Conservation (phyloP, 2,113 vertebrate species). For the Ammodytes dubius region DNA sequence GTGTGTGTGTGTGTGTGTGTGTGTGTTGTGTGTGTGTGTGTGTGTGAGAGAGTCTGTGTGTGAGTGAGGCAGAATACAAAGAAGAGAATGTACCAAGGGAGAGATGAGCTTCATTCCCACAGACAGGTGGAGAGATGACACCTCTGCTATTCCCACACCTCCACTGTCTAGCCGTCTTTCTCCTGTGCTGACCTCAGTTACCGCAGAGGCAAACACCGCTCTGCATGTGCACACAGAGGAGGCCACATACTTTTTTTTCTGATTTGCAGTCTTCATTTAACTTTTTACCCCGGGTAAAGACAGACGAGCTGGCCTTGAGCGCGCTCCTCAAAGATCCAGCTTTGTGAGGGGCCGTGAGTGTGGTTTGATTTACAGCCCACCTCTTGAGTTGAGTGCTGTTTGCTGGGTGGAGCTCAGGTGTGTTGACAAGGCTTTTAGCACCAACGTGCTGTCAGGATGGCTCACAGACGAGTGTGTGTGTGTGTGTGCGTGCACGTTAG, state of each 20-base stretch:
- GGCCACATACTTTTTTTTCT: conserved; percentile 30
- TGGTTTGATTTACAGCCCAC: conserved; percentile 69
- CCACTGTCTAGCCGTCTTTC: conserved; percentile 59
- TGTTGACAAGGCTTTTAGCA: conserved; percentile 83
- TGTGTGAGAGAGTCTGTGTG: conserved; percentile 6
- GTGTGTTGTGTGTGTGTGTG: conserved; percentile 23
- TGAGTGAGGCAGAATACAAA: conserved; percentile 16
- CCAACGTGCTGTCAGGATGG: conserved; percentile 72
- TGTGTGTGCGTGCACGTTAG: conserved; percentile 27
- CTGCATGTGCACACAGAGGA: conserved; percentile 50
- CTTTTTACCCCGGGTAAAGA: conserved; percentile 28
- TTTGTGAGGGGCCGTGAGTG: conserved; percentile 33
- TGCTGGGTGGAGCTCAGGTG: conserved; percentile 80
- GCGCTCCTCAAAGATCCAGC: conserved; percentile 17
- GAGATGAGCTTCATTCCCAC: conserved; percentile 62
- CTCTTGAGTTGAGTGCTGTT: conserved; percentile 74
- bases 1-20: conserved; percentile 15
- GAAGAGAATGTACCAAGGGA: conserved; percentile 35
- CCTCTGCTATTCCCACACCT: conserved; percentile 79
- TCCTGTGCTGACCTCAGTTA: conserved; percentile 57
- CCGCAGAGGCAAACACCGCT: conserved; percentile 61
- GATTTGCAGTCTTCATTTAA: conserved; percentile 11
- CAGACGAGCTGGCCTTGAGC: conserved; percentile 25
- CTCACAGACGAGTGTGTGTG: conserved; percentile 70
- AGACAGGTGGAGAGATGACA: conserved; percentile 72